These are phyloP conservation scores for Sarcophaga variegata DNA, from an alignment of 2,888 invertebrate genomes.

Conservation along the genomic window DNA sequence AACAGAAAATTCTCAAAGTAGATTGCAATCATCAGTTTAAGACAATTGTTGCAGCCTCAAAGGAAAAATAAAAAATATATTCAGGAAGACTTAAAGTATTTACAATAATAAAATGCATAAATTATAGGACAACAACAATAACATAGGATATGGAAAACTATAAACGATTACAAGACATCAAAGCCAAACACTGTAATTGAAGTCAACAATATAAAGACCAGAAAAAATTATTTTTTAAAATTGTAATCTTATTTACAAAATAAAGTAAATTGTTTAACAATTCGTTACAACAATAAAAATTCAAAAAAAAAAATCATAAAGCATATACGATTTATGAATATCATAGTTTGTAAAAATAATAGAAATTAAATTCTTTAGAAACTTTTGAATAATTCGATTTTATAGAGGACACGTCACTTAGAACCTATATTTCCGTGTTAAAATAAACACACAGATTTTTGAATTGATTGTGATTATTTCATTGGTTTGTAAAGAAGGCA, in stretches of 20 bases:
- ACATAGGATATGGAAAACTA: background rate
- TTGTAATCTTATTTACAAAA: constrained; percentile 31
- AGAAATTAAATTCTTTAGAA: too few species aligned
- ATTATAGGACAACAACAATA: constrained; percentile 27
- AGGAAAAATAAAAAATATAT: constrained; percentile 16
- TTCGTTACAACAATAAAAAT: constrained; percentile 29
- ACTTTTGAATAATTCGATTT: background rate
- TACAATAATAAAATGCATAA: constrained; percentile 42
- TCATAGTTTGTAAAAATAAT: background rate
- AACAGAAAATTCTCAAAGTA: constrained; percentile 1
- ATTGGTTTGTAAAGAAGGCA: too few species aligned
- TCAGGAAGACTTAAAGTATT: background rate
- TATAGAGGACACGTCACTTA: background rate
- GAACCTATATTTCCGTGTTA: too few species aligned
- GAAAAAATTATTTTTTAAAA: constrained; percentile 19
- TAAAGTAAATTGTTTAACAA: constrained; percentile 42
- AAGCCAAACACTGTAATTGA: constrained; percentile 43
- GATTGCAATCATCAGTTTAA: constrained; percentile 44
- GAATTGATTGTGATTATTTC: too few species aligned
- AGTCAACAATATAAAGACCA: constrained; percentile 47
- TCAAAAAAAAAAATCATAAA: background rate
- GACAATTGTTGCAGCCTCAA: constrained; percentile 47
- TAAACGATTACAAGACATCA: constrained; percentile 5
- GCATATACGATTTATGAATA: background rate
- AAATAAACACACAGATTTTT: too few species aligned